A percentile compares a stretch with the other conserved stretches of the same genome.
Conservation (phyloP, 2,888 invertebrate species). For the Stenodema calcarata region DNA sequence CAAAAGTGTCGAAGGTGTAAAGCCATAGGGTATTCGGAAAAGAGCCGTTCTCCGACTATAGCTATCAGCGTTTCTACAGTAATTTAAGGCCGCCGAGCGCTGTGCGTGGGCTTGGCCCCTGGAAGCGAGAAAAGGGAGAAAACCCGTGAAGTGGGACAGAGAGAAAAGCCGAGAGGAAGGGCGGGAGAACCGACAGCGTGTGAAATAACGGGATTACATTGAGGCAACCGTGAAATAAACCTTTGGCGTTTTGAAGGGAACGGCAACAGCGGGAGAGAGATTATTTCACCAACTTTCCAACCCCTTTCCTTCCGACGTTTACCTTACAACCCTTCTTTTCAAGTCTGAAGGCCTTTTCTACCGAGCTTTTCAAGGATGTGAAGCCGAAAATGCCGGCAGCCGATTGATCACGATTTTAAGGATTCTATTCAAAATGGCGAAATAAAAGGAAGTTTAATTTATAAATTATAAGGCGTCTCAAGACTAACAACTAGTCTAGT, state of each 20-base stretch:
- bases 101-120: background rate
- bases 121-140: background rate
- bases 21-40: background rate
- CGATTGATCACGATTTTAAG: too few species aligned
- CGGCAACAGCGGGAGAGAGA: background rate
- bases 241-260: constrained; percentile 36
- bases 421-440: too few species aligned
- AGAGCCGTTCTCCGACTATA: background rate
- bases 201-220: constrained; percentile 50
- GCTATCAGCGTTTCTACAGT: background rate
- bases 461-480: too few species aligned
- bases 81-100: background rate
- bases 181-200: background rate
- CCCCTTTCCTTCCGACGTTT: constrained; percentile 33
- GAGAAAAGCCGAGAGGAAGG: background rate
- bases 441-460: too few species aligned
- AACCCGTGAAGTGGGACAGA: background rate
- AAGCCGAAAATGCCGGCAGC: background rate
- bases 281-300: constrained; percentile 44
- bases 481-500: too few species aligned
- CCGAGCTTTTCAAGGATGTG: background rate
- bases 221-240: constrained; percentile 48
- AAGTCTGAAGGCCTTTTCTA: constrained; percentile 5
- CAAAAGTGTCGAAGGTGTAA: background rate
- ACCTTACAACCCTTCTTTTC: constrained; percentile 10